A percentile compares a stretch with the other conserved stretches of the same genome.
Evolutionary conservation across 1,140 invertebrate genomes (phyloP).

Genomic region (Argopecten irradians): DNA sequence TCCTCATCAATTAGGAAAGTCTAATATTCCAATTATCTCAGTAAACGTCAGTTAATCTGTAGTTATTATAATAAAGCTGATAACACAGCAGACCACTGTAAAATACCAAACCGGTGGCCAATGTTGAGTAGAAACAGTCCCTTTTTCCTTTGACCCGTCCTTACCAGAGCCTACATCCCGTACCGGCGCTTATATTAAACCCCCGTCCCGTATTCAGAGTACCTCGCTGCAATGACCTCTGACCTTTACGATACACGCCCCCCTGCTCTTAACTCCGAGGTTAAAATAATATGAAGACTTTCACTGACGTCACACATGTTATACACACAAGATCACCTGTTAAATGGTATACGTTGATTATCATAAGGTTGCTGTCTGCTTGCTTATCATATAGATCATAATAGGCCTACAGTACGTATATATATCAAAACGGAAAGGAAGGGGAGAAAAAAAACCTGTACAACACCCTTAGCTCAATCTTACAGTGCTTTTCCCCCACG

Average conservation of each 20-base stretch:
- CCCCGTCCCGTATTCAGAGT: background rate
- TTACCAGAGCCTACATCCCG: background rate
- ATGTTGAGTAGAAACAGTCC: background rate
- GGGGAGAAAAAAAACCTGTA: no score
- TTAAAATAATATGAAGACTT: constrained; percentile 6
- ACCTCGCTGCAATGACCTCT: background rate
- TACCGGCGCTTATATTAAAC: background rate
- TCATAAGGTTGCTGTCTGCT: background rate
- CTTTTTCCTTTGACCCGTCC: background rate
- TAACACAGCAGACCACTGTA: background rate
- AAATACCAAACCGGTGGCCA: background rate
- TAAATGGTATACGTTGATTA: background rate
- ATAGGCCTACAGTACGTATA: no score
- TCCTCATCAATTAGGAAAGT: background rate
- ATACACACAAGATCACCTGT: background rate
- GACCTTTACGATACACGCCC: background rate
- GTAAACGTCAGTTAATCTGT: background rate
- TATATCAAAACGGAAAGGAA: no score
- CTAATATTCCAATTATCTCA: background rate
- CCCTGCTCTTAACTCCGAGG: background rate
- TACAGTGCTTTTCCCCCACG: no score
- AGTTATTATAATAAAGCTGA: background rate
- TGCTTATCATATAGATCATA: background rate
- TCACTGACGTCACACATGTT: background rate
- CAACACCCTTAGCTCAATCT: no score